phyloP scores from a whole-genome alignment of 1,140 invertebrate genomes.

The Dinothrombium tinctorium region DNA sequence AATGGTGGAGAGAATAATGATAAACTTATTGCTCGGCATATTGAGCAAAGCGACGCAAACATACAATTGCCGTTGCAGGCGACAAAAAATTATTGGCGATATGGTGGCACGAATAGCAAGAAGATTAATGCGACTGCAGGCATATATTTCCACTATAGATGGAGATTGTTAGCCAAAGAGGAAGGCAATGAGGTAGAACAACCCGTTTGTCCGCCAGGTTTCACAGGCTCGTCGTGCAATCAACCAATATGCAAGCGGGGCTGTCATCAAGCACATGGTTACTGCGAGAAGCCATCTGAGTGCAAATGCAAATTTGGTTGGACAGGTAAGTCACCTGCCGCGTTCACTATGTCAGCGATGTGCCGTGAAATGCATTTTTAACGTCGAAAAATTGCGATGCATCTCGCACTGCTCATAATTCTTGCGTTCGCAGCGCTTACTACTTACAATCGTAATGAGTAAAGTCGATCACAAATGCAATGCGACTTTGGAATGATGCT shows the following conservation, averaged over 20 bases:
- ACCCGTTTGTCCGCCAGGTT: conserved; percentile 6
- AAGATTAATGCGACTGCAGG: conserved; percentile 2
- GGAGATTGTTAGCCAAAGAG: not conserved
- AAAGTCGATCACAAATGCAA: no score
- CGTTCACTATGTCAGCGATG: no score
- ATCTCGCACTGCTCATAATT: no score
- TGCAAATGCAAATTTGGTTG: conserved; percentile 45
- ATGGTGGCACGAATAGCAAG: conserved; percentile 1
- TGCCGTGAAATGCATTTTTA: no score
- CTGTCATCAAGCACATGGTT: conserved; percentile 22
- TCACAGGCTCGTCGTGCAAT: conserved; percentile 3
- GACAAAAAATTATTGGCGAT: not conserved
- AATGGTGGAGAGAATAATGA: not conserved
- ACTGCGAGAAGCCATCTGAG: conserved; percentile 28
- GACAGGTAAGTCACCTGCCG: conserved; percentile 18
- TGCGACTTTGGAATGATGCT: no score
- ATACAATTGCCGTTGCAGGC: not conserved
- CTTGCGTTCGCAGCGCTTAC: no score
- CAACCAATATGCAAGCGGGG: conserved; percentile 7
- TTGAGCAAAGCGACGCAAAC: conserved; percentile 4
- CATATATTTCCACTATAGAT: conserved; percentile 2
- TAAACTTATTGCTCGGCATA: conserved; percentile 7
- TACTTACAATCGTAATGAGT: no score
- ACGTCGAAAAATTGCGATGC: no score
- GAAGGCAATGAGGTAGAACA: not conserved